Base-by-base conservation (phyloP, 2,888 invertebrate genomes). In the Biston betularia region DNA sequence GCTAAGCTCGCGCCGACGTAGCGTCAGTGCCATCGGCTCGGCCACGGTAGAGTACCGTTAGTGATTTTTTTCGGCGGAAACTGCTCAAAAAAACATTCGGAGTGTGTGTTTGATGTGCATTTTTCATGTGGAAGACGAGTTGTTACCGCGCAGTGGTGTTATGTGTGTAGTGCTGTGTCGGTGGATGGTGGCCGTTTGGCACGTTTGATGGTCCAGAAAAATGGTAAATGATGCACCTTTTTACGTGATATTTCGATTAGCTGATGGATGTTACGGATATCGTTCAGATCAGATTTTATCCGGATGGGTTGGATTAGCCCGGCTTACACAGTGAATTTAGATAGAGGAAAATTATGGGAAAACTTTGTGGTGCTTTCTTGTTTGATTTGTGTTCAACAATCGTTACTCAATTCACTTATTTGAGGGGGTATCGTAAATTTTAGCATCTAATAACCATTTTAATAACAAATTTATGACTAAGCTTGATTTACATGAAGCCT, bases 171-270 rank as follows among this genome's bases (percentile, higher is more conserved):
- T 86, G 82, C 83, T 79, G 81, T 81, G 81, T 82, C 76, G 80
- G 73, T 76, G 68, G 71, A 65, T 70, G 78, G 81, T 77, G 79
- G 74, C 72, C 63, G 79, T 72, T 66, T 74, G 77, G 74, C 75
- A 75, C 76, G 87, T 84, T 90, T 89, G 83, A 90, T 89, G 90
- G 82, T 89, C 87, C 81, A 79, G 81, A 86, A 89, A 85, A 89
- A 93, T 92, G 93, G 93, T 92, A 91, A 89, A 85, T 79, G 78
- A 77, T 81, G 77, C 81, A 81, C 81, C 75, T 73, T 78, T 84
- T 81, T 79, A 77, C 71, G 74, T 68, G 73, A 75, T 77, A 79
- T 72, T 76, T 71, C 84, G 79, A 84, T 84, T 81, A 83, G 78
- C 83, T 79, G 80, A 79, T 77, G 72, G 77, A 74, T 78, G 65